These are phyloP conservation scores for Scylla paramamosain DNA, from an alignment of 1,140 invertebrate genomes.

Conservation along the genomic window DNA sequence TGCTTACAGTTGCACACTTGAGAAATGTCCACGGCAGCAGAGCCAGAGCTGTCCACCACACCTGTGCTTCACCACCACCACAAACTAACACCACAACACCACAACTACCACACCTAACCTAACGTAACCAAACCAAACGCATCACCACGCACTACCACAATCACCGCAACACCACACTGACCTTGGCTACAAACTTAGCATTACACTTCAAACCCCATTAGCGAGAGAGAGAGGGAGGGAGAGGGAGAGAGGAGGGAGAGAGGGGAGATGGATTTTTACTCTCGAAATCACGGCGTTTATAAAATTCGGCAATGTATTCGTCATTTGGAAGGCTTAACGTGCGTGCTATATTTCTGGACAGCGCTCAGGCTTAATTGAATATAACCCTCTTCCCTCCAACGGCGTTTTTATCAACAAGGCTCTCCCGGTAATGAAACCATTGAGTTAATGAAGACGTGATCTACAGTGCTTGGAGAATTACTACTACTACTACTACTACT, in stretches of 20 bases:
- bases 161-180: not conserved
- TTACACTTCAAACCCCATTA: not conserved
- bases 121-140: not conserved
- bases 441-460: constrained; percentile 68
- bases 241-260: not conserved
- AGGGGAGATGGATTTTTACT: not conserved
- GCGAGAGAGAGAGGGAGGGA: not conserved
- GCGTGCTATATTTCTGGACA: constrained; percentile 12
- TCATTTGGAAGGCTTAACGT: constrained; percentile 48
- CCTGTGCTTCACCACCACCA: not conserved
- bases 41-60: not conserved
- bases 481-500: not conserved
- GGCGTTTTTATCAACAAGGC: constrained; percentile 65
- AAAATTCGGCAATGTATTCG: constrained; percentile 51
- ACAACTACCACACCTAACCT: not conserved
- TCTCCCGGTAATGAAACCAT: constrained; percentile 64
- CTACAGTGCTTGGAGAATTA: constrained; percentile 63
- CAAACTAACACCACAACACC: not conserved
- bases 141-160: not conserved
- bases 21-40: no score
- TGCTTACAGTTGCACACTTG: not conserved
- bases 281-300: not conserved
- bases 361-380: constrained; percentile 58
- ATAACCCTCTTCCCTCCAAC: constrained; percentile 49
- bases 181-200: not conserved